Evolutionary conservation across 2,797 vertebrate genomes (phyloP).

Genomic region (Pachyuromys duprasi): DNA sequence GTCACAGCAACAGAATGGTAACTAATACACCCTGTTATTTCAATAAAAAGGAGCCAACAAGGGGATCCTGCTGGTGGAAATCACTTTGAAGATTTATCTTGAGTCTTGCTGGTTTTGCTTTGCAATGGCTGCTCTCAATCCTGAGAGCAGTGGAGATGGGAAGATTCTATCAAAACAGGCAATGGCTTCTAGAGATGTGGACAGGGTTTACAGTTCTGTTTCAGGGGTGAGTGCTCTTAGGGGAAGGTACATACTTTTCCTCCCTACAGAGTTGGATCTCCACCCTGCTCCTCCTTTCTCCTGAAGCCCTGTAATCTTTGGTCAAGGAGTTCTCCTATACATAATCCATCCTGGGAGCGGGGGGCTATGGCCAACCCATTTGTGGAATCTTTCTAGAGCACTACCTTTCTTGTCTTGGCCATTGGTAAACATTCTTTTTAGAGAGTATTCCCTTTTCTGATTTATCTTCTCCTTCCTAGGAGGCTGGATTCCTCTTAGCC

Average conservation of each 20-base stretch:
- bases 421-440: neutral
- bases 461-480: neutral
- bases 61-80: neutral
- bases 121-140: neutral
- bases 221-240: neutral
- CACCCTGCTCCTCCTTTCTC: neutral
- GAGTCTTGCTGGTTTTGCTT: neutral
- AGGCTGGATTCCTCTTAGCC: neutral
- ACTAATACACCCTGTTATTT: neutral
- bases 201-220: neutral
- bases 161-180: neutral
- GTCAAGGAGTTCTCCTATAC: neutral
- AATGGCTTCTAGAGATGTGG: neutral
- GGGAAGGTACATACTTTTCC: rapidly evolving
- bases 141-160: neutral
- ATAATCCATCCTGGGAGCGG: too few relatives aligned
- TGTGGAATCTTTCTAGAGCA: neutral
- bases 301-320: neutral
- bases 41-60: neutral
- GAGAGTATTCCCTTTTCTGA: neutral
- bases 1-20: neutral
- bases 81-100: neutral
- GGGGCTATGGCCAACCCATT: too few relatives aligned
- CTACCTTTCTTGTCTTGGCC: neutral
- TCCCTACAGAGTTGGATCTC: rapidly evolving